Base-by-base conservation (phyloP, 2,113 vertebrate genomes). In the Orycteropus afer region DNA sequence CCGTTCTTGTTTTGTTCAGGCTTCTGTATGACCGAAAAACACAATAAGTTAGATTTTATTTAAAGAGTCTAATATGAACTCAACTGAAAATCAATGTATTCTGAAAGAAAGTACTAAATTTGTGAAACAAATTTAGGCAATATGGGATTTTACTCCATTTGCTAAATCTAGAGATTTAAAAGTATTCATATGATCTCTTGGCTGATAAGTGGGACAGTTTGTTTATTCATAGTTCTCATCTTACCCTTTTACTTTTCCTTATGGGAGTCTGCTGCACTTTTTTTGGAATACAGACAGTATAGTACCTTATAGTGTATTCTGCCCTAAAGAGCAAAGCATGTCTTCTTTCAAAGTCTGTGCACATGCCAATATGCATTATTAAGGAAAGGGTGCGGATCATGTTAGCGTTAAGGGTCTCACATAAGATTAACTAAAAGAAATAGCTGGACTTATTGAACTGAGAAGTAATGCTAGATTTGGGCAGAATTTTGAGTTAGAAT, bases 41-140 rank as follows among this genome's bases (percentile, higher is more conserved):
- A 92, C 63, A 96, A n/a, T 89, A 92, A 94, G 42, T 95, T 93
- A 93, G 57, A 96, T 95, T 96, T 95, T 77, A 96, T 95, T 96
- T 95, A 90, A 96, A 93, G 85, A 83, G 49, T 5, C 18, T 89
- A 73, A 82, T 92, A 93, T 27, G 67, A 86, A 86, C 9, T 82
- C 82, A 92, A 79, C 76, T 82, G 69, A 94, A 97, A 96, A 93
- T 95, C 94, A 82, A 51, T 93, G 81, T 69, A 40, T 90, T 53
- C 63, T 87, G 23, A 92, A 55, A 86, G 88, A 95, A 96, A 80
- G 65, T 86, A 94, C 94, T 92, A 90, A 8, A 83, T 95, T 92
- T 94, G 51, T 96, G 47, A 86, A 95, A 90, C 53, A 49, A 82
- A 93, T 93, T 94, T 83, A 90, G 61, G 79, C 93, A 85, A 57